Evolutionary conservation across 2,888 invertebrate genomes (phyloP).

Genomic region (Conomelus anceps): DNA sequence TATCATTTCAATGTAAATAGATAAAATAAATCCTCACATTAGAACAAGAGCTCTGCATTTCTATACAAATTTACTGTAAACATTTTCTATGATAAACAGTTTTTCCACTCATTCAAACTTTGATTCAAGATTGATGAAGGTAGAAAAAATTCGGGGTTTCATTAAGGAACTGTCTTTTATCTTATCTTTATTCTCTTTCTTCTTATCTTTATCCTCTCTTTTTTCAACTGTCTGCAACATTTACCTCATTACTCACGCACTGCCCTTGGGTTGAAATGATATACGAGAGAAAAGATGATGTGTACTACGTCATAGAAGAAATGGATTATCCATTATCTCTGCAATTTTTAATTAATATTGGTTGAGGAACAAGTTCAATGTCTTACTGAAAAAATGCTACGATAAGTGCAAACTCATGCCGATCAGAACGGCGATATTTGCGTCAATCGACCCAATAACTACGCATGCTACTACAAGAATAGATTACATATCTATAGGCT

Average conservation of each 20-base stretch:
- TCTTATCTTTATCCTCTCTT: not conserved
- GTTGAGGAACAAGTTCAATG: not conserved
- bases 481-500: no score
- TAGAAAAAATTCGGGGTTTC: not conserved
- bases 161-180: not conserved
- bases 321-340: not conserved
- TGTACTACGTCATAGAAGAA: not conserved
- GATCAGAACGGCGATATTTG: not conserved
- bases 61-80: no score
- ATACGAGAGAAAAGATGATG: not conserved
- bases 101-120: no score
- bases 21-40: no score
- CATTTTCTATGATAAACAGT: no score
- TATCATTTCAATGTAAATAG: no score
- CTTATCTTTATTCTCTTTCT: not conserved
- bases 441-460: not conserved
- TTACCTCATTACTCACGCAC: not conserved
- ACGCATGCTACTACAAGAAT: not conserved
- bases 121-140: not conserved
- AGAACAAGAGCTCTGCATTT: no score
- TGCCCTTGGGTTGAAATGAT: not conserved
- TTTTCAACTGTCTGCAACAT: not conserved
- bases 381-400: not conserved
- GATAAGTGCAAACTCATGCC: not conserved
- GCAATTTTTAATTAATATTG: not conserved